Evolutionary conservation across 1,140 invertebrate genomes (phyloP).

Genomic region (Caenorhabditis briggsae): DNA sequence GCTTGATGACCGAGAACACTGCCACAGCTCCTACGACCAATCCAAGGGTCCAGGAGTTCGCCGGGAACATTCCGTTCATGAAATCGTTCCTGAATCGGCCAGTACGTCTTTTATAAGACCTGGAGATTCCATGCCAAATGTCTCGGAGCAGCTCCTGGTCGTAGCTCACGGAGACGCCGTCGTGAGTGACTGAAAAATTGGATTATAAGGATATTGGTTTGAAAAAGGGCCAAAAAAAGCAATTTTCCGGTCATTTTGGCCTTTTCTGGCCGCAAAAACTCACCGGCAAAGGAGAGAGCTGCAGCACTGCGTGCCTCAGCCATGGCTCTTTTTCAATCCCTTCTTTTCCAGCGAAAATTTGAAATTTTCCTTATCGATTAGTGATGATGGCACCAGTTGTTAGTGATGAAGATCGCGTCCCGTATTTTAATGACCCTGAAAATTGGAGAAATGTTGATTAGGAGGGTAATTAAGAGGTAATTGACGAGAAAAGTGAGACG

Average conservation of each 20-base stretch:
- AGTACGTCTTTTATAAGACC: constrained; percentile 93
- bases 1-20: constrained; percentile 84
- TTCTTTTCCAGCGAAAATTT: too few relatives aligned
- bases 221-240: too few relatives aligned
- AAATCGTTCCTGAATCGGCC: constrained; percentile 93
- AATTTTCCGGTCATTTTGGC: too few relatives aligned
- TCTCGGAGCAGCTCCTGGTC: constrained; percentile 87
- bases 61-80: constrained; percentile 93
- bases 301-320: constrained; percentile 98
- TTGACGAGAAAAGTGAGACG: too few relatives aligned
- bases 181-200: constrained; percentile 88
- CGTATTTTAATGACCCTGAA: too few relatives aligned
- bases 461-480: too few relatives aligned
- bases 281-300: constrained; percentile 88
- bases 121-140: constrained; percentile 85
- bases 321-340: constrained; percentile 81
- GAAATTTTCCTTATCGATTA: neutral
- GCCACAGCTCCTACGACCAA: constrained; percentile 85
- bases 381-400: too few relatives aligned
- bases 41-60: constrained; percentile 88
- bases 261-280: too few relatives aligned
- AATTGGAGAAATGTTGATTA: too few relatives aligned
- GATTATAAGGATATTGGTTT: too few relatives aligned
- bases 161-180: constrained; percentile 96
- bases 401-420: too few relatives aligned